These are phyloP conservation scores for Coluber constrictor DNA, from an alignment of 2,797 vertebrate species.

Conservation along the genomic window DNA sequence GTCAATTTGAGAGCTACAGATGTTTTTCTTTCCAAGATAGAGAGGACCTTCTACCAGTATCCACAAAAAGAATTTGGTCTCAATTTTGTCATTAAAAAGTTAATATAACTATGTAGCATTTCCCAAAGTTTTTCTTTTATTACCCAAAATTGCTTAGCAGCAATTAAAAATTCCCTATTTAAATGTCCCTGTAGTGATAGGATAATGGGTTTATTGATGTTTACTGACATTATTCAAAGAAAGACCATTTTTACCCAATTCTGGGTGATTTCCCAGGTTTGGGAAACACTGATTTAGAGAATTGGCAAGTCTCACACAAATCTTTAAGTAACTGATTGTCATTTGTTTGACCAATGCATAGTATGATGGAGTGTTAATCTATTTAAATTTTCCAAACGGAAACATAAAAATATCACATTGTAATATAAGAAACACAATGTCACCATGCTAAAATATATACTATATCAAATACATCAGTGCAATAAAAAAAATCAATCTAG, in stretches of 20 bases:
- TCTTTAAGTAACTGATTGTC: background rate
- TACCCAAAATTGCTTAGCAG: background rate
- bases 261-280: background rate
- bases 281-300: background rate
- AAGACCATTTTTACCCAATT: background rate
- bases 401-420: background rate
- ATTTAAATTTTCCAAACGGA: background rate
- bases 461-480: background rate
- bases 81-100: background rate
- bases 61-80: background rate
- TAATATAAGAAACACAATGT: background rate
- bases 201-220: background rate
- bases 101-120: background rate
- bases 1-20: background rate
- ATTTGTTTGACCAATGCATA: background rate
- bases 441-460: constrained; percentile 14
- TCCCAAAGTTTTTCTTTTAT: background rate
- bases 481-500: background rate
- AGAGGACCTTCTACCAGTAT: background rate
- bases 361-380: background rate
- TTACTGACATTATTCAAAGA: background rate
- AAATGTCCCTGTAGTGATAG: background rate
- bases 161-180: background rate
- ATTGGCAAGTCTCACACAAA: background rate
- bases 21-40: background rate